These are phyloP conservation scores for Tupiocoris notatus DNA, from an alignment of 2,888 invertebrate genomes.

Conservation along the genomic window DNA sequence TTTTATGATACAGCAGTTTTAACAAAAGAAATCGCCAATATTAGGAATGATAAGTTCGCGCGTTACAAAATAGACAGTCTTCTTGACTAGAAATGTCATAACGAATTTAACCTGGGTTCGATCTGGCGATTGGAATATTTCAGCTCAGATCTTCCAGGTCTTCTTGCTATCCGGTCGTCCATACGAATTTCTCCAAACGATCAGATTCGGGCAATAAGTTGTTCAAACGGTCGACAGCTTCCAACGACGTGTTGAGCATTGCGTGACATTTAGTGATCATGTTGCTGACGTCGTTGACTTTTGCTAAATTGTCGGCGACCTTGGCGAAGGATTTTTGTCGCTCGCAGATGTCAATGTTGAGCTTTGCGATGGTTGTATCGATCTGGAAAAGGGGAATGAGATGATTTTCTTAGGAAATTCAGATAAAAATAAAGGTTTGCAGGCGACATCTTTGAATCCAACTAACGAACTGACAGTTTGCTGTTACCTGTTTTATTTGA, in stretches of 20 bases:
- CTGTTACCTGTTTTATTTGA: constrained; percentile 73
- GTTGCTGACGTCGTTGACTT: constrained; percentile 78
- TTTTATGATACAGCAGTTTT: too few relatives aligned
- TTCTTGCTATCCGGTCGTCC: constrained; percentile 69
- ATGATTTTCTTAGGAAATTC: too few relatives aligned
- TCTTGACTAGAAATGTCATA: too few relatives aligned
- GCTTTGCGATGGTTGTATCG: constrained; percentile 68
- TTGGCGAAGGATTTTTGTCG: constrained; percentile 80
- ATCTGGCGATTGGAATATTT: too few relatives aligned
- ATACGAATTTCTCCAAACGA: constrained; percentile 82
- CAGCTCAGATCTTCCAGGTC: not conserved
- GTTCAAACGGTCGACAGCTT: constrained; percentile 82
- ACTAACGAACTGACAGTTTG: too few relatives aligned
- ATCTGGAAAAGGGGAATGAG: constrained; percentile 62
- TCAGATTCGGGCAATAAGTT: constrained; percentile 77
- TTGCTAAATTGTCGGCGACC: constrained; percentile 79
- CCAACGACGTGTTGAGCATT: constrained; percentile 77
- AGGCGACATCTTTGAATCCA: too few relatives aligned
- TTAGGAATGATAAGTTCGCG: too few relatives aligned
- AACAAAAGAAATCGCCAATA: too few relatives aligned
- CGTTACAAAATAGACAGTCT: too few relatives aligned
- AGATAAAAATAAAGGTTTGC: too few relatives aligned
- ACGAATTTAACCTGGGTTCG: too few relatives aligned
- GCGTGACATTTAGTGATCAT: constrained; percentile 79
- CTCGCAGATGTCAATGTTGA: constrained; percentile 71